Evolutionary conservation across 2,888 invertebrate species (phyloP).

Genomic region (Lasioglossum vierecki): DNA sequence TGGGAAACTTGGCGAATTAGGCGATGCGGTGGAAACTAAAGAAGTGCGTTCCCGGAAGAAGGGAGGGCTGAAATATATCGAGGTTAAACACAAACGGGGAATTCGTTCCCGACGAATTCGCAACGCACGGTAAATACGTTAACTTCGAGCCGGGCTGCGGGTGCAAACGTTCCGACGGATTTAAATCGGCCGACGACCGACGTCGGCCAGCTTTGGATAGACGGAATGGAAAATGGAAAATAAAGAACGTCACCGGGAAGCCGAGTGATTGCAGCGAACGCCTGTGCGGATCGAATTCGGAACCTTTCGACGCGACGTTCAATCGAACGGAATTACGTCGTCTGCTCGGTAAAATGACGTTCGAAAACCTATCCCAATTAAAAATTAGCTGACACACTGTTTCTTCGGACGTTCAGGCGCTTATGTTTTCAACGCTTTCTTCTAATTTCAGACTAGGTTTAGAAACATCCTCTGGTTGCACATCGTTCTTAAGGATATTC

Average conservation of each 20-base stretch:
- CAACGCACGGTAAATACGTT: slow-evolving; percentile 29
- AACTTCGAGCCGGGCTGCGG: slow-evolving; percentile 6
- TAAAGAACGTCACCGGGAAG: slow-evolving; percentile 20
- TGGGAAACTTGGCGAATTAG: neutral
- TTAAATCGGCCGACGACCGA: slow-evolving; percentile 20
- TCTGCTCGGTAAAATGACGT: neutral
- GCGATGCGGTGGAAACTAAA: neutral
- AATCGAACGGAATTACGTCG: neutral
- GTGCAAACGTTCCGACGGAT: slow-evolving; percentile 30
- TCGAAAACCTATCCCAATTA: neutral
- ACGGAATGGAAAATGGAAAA: slow-evolving; percentile 21
- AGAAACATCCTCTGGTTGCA: too few relatives aligned
- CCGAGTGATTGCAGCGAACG: slow-evolving; percentile 16
- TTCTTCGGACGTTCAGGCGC: neutral
- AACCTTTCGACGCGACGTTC: neutral
- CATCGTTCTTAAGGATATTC: too few relatives aligned
- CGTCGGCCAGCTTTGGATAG: slow-evolving; percentile 22
- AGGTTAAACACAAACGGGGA: slow-evolving; percentile 18
- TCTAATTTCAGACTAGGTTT: too few relatives aligned
- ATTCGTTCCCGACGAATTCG: slow-evolving; percentile 2
- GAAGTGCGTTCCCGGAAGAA: neutral
- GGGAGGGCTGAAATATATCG: slow-evolving; percentile 14
- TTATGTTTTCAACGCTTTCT: too few relatives aligned
- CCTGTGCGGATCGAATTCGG: neutral
- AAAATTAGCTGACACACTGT: neutral